Percentiles rank a stretch among this genome's conserved stretches.
Conservation (phyloP, 1,140 invertebrate genomes). For the Lepidurus apus region DNA sequence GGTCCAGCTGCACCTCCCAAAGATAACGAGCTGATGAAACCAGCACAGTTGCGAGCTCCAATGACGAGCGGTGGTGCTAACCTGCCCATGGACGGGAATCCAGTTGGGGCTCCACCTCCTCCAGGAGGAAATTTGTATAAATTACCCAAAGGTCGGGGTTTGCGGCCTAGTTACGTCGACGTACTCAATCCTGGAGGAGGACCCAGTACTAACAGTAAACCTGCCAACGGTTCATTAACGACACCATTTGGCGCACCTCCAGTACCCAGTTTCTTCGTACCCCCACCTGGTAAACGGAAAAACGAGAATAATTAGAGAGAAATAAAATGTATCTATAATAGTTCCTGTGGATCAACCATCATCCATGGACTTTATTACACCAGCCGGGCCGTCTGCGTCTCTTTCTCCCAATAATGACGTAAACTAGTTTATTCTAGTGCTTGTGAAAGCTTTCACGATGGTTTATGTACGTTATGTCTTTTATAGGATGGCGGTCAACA, state of each 20-base stretch:
- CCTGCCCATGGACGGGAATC: background rate
- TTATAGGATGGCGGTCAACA: background rate
- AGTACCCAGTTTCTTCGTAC: constrained; percentile 24
- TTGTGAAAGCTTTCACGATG: background rate
- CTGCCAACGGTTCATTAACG: background rate
- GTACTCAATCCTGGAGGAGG: constrained; percentile 67
- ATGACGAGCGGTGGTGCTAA: background rate
- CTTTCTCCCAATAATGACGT: background rate
- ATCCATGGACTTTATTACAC: background rate
- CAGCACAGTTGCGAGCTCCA: background rate
- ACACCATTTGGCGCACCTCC: constrained; percentile 13
- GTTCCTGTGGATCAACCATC: background rate
- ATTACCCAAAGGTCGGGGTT: constrained; percentile 65
- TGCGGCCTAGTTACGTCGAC: constrained; percentile 76
- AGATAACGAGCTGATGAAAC: constrained; percentile 49
- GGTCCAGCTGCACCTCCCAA: constrained; percentile 68
- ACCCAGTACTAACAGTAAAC: background rate
- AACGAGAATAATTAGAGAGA: background rate
- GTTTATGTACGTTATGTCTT: background rate
- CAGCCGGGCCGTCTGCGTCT: background rate
- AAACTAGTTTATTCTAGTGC: background rate
- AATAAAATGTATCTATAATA: background rate
- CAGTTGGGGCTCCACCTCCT: constrained; percentile 43
- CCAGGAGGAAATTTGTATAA: constrained; percentile 62
- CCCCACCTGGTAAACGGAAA: background rate